phyloP scores from a whole-genome alignment of 2,113 vertebrate genomes.

The Daboia siamensis region DNA sequence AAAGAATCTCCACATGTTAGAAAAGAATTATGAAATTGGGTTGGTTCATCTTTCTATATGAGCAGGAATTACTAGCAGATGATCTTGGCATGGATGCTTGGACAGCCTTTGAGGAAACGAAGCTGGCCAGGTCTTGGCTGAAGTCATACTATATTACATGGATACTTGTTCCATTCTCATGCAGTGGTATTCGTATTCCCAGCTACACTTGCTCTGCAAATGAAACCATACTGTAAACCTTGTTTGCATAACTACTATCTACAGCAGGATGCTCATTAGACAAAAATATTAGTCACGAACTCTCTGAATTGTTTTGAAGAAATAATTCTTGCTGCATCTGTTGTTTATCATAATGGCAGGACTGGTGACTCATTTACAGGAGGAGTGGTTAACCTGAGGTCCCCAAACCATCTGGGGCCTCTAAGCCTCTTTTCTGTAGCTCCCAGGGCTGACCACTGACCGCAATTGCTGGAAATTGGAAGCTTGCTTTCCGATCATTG shows the following conservation, averaged over 20 bases:
- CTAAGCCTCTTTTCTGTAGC: background rate
- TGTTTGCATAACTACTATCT: background rate
- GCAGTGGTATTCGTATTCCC: accelerated
- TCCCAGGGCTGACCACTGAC: background rate
- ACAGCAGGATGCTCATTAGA: background rate
- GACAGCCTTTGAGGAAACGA: constrained; percentile 9
- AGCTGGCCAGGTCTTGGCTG: constrained; percentile 7
- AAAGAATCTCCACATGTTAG: constrained; percentile 30
- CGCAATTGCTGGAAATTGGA: background rate
- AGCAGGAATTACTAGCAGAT: constrained; percentile 20
- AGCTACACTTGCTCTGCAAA: background rate
- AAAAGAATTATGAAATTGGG: constrained; percentile 35
- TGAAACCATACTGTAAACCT: background rate
- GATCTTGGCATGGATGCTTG: constrained; percentile 28
- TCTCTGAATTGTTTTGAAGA: background rate
- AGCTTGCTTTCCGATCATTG: background rate
- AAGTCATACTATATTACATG: constrained; percentile 15
- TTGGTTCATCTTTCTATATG: constrained; percentile 26
- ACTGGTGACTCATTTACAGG: background rate
- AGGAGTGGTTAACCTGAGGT: background rate
- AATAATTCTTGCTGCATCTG: background rate
- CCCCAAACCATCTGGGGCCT: background rate
- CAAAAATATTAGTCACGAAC: background rate
- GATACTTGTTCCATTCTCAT: background rate
- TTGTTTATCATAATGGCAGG: background rate